phyloP scores from a whole-genome alignment of 2,113 vertebrate genomes.

The Siniperca knerii region DNA sequence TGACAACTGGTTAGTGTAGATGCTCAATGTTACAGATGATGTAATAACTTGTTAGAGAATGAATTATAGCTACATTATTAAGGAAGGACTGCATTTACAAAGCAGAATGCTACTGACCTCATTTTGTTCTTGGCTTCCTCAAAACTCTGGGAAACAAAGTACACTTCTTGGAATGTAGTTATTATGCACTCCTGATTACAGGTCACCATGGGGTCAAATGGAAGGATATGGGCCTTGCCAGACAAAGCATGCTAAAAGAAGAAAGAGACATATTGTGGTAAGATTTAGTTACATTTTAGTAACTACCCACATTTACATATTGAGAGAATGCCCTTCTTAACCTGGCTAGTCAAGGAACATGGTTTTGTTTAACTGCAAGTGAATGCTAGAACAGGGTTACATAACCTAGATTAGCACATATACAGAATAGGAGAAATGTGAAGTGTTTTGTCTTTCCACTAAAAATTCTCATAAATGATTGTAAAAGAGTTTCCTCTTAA shows the following conservation, averaged over 20 bases:
- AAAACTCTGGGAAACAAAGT: slow-evolving; percentile 32
- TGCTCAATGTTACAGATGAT: neutral
- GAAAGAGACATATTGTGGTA: neutral
- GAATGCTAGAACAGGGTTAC: neutral
- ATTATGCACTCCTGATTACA: slow-evolving; percentile 26
- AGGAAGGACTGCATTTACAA: neutral
- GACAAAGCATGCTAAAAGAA: slow-evolving; percentile 32
- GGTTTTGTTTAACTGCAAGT: neutral
- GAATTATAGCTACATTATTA: neutral
- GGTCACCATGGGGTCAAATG: slow-evolving; percentile 89
- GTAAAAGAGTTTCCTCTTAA: neutral
- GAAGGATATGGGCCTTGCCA: slow-evolving; percentile 71
- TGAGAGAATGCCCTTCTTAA: neutral
- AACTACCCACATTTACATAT: neutral
- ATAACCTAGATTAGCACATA: neutral
- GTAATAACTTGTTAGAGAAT: neutral
- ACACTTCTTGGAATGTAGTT: slow-evolving; percentile 29
- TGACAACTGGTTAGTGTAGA: neutral
- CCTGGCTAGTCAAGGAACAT: neutral
- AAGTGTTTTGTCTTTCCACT: neutral
- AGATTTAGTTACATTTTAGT: neutral
- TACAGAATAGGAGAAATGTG: neutral
- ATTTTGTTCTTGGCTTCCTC: slow-evolving; percentile 44
- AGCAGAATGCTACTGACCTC: slow-evolving; percentile 12
- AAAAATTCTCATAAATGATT: neutral